These are phyloP conservation scores for Okamejei kenojei DNA, from an alignment of 2,797 vertebrate genomes.

Conservation along the genomic window DNA sequence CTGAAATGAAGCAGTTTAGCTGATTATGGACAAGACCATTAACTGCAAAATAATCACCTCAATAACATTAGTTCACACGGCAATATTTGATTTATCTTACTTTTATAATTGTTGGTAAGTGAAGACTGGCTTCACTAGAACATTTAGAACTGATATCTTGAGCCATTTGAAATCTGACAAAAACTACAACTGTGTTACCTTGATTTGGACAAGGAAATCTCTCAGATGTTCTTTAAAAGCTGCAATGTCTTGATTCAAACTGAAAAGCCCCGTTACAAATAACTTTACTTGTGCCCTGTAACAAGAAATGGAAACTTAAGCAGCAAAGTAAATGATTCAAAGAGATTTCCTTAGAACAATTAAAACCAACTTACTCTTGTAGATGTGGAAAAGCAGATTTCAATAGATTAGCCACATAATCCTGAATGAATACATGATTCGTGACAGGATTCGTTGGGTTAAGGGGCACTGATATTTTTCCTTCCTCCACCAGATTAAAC, in stretches of 20 bases:
- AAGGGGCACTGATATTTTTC: constrained; percentile 80
- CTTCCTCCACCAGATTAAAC: constrained; percentile 98
- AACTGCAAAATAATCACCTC: background rate
- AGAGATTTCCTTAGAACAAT: constrained; percentile 25
- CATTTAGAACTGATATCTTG: background rate
- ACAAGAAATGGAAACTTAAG: constrained; percentile 42
- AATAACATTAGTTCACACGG: background rate
- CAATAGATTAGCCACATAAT: constrained; percentile 94
- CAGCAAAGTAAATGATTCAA: constrained; percentile 42
- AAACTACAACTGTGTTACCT: constrained; percentile 61
- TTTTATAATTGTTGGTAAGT: too few species aligned
- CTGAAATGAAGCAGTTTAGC: background rate
- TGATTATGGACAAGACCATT: background rate
- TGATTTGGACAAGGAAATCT: constrained; percentile 97
- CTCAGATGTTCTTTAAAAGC: constrained; percentile 97
- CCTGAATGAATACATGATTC: constrained; percentile 96
- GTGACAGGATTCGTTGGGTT: constrained; percentile 80
- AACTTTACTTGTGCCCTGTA: constrained; percentile 95
- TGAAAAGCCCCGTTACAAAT: constrained; percentile 97
- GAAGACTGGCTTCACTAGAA: background rate
- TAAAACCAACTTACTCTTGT: constrained; percentile 76
- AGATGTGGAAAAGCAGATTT: constrained; percentile 96
- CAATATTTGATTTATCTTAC: background rate
- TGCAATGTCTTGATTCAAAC: constrained; percentile 98
- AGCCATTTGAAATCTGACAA: background rate